Evolutionary conservation across 2,113 vertebrate species (phyloP), one percentile per base, ranked within the genome.

Genomic region (Parus major): DNA sequence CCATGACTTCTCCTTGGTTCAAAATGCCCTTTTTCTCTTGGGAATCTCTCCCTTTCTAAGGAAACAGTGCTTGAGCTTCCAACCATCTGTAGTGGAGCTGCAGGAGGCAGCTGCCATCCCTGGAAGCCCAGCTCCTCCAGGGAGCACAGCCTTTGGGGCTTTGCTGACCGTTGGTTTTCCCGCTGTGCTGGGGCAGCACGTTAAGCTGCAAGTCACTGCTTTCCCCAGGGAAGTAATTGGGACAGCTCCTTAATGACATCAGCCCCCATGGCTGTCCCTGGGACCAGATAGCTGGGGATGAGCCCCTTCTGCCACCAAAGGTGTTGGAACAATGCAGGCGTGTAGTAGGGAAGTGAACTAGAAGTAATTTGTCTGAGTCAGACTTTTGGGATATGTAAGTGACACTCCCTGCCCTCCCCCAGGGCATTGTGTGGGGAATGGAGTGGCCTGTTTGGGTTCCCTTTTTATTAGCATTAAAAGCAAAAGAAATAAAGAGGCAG

Each of bases 291-390:
- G 86, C 84, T 50, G 78, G 83, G 83, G 94, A 90, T 78, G 93
- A 95, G 63, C 90, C 95, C 95, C 95, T 91, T 95, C 55, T 96
- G 96, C 90, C 41, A 27, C 92, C 81, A 96, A 97, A 97, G 95
- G 97, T 95, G 94, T 90, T 65, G 80, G 95, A 98, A 98, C 98
- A 98, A 98, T 98, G 96, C 96, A 8, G 93, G 93, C 52, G 95
- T 97, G 97, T 97, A 82, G 93, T 96, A 55, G 93, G 96, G 97
- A 97, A 98, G 96, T 96, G 96, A 98, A 97, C 97, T 97, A 96
- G 97, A 98, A 97, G 96, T 98, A 98, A 98, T 98, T 82, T 89
- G 97, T 97, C 97, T 97, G 95, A 96, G 93, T 78, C 93, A 81
- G 97, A 96, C 95, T 95, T 96, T 89, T 79, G 28, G 79, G 95